A percentile compares a stretch with the other conserved stretches of the same genome.
Evolutionary conservation across 2,888 invertebrate species (phyloP).

Genomic region (Papilio elwesi): DNA sequence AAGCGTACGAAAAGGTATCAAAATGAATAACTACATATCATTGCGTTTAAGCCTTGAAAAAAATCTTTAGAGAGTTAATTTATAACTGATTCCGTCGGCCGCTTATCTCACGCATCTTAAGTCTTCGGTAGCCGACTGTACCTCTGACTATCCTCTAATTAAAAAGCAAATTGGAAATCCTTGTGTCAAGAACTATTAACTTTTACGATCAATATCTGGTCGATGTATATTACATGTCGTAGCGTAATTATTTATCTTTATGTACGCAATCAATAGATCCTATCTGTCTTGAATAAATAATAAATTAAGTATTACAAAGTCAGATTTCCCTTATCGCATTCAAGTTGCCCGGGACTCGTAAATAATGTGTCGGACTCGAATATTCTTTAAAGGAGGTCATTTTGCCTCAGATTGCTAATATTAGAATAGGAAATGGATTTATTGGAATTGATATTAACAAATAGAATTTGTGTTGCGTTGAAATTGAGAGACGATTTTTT

Average conservation of each 20-base stretch:
- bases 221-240: constrained; percentile 57
- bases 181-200: constrained; percentile 72
- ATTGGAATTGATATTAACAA: not conserved
- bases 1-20: constrained; percentile 19
- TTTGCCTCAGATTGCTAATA: constrained; percentile 1
- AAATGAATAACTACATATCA: constrained; percentile 16
- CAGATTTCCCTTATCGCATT: constrained; percentile 44
- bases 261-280: constrained; percentile 65
- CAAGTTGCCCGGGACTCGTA: constrained; percentile 28
- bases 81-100: constrained; percentile 21
- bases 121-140: constrained; percentile 22
- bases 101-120: constrained; percentile 24
- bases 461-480: not conserved
- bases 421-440: constrained; percentile 7
- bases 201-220: constrained; percentile 72
- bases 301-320: constrained; percentile 68
- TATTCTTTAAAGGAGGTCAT: constrained; percentile 23
- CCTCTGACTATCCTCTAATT: constrained; percentile 57
- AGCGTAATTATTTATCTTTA: constrained; percentile 64
- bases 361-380: constrained; percentile 32
- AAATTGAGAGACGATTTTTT: not conserved
- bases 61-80: constrained; percentile 24
- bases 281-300: constrained; percentile 63
- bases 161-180: constrained; percentile 74
- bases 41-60: constrained; percentile 19